Evolutionary conservation across 2,888 invertebrate species (phyloP).

Genomic region (Lasioglossum leucozonium): DNA sequence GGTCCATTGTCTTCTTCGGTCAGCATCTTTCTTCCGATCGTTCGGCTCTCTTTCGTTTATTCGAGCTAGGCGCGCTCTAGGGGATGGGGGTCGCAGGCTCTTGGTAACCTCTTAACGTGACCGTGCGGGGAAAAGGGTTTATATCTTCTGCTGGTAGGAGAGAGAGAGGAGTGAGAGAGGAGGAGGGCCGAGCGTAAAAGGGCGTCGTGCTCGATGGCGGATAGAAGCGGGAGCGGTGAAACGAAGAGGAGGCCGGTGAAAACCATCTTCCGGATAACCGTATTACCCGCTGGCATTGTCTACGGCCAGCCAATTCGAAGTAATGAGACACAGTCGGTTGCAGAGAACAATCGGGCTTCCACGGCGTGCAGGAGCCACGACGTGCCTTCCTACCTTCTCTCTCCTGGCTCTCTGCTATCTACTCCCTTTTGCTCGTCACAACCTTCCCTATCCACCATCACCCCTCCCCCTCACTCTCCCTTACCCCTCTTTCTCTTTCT

Average conservation of each 20-base stretch:
- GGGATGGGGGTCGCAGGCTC: neutral
- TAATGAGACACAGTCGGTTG: constrained; percentile 82
- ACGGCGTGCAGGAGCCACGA: constrained; percentile 70
- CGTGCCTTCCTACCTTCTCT: constrained; percentile 72
- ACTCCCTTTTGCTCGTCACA: constrained; percentile 59
- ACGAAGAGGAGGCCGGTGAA: constrained; percentile 71
- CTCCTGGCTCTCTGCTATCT: constrained; percentile 47
- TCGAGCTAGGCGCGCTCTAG: neutral
- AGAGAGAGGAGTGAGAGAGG: neutral
- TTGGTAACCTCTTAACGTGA: constrained; percentile 49
- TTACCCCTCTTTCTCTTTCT: constrained; percentile 1
- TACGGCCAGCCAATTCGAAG: constrained; percentile 82
- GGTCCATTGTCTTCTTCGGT: constrained; percentile 63
- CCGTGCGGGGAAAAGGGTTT: constrained; percentile 64
- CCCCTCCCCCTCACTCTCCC: too few relatives aligned
- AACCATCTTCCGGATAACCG: constrained; percentile 79
- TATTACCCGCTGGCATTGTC: constrained; percentile 82
- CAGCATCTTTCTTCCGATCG: constrained; percentile 48
- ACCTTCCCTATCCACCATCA: constrained; percentile 42
- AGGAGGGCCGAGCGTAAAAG: constrained; percentile 50
- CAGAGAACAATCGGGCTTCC: constrained; percentile 81
- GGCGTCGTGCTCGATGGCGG: constrained; percentile 48
- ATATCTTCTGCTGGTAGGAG: constrained; percentile 36
- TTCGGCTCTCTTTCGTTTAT: constrained; percentile 18
- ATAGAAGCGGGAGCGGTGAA: constrained; percentile 44